Conservation (phyloP, 2,113 vertebrate species). For the Poicephalus meyeri region DNA sequence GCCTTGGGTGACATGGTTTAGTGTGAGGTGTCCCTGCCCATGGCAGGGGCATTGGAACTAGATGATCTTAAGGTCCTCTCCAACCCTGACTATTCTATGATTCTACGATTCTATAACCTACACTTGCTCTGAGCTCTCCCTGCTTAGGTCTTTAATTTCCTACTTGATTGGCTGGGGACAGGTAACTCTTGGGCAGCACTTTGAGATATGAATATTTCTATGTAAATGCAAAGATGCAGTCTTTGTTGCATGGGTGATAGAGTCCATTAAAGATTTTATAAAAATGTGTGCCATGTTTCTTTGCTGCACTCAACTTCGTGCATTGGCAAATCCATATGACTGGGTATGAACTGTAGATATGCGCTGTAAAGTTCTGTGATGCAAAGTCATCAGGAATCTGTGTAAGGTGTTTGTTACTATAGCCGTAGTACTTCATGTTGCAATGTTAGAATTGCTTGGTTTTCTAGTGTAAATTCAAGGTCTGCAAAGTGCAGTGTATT, state of each 20-base stretch:
- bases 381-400: background rate
- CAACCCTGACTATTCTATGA: too few relatives aligned
- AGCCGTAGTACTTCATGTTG: background rate
- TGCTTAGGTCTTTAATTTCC: background rate
- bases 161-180: background rate
- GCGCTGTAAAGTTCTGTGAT: background rate
- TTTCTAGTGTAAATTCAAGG: background rate
- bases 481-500: background rate
- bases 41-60: fast-evolving
- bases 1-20: too few relatives aligned
- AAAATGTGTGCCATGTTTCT: background rate
- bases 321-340: background rate
- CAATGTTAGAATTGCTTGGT: background rate
- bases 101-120: background rate
- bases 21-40: too few relatives aligned
- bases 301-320: background rate
- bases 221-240: background rate
- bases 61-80: too few relatives aligned
- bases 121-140: background rate
- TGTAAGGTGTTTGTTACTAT: background rate
- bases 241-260: background rate
- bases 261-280: background rate
- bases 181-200: background rate
- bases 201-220: background rate
- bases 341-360: background rate